Evolutionary conservation across 1,140 invertebrate genomes (phyloP).

Genomic region (Macrocentrus cingulum): DNA sequence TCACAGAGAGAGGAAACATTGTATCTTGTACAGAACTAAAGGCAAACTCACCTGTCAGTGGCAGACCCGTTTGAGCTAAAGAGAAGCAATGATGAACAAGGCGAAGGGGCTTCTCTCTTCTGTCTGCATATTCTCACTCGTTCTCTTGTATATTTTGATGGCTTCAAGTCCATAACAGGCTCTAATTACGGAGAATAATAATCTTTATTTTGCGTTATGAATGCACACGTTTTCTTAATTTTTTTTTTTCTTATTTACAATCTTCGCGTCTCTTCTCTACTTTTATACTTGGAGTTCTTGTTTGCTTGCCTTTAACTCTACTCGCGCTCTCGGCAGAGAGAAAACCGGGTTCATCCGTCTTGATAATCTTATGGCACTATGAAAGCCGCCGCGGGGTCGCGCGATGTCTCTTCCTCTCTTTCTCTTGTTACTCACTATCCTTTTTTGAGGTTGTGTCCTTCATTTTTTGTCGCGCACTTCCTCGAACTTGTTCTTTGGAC

Average conservation of each 20-base stretch:
- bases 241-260: constrained; percentile 15
- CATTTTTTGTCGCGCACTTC: neutral
- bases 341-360: constrained; percentile 33
- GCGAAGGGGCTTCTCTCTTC: constrained; percentile 8
- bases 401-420: constrained; percentile 23
- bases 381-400: constrained; percentile 32
- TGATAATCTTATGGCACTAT: constrained; percentile 34
- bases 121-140: constrained; percentile 3
- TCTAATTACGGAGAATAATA: constrained; percentile 31
- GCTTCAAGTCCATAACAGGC: constrained; percentile 27
- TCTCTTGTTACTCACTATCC: constrained; percentile 10
- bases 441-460: neutral
- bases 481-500: constrained; percentile 7
- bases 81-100: constrained; percentile 19
- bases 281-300: constrained; percentile 6
- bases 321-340: constrained; percentile 21
- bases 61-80: constrained; percentile 21
- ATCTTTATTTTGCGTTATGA: constrained; percentile 31
- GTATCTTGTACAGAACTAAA: too few species aligned
- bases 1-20: too few species aligned
- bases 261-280: constrained; percentile 6
- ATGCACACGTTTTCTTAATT: constrained; percentile 15
- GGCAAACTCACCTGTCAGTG: constrained; percentile 30
- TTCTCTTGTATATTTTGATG: constrained; percentile 10
- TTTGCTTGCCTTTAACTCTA: constrained; percentile 18